These are phyloP conservation scores for Pseudochirops corinnae DNA, from an alignment of 2,797 vertebrate species.

Conservation along the genomic window DNA sequence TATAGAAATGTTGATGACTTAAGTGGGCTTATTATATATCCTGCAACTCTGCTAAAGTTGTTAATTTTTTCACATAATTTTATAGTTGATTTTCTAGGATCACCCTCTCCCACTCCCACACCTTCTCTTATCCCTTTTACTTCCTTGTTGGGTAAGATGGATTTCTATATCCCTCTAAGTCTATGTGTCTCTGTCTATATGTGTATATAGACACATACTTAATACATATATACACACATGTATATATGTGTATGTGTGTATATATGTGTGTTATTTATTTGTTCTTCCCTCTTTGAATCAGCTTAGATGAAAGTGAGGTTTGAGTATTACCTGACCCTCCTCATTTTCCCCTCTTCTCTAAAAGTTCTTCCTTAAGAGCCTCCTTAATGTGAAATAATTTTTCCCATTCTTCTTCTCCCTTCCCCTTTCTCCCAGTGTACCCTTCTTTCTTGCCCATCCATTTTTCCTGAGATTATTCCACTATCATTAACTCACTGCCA, in stretches of 20 bases:
- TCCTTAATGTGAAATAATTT: not conserved
- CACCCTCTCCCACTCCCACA: no score
- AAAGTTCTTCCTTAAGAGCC: not conserved
- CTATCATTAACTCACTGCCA: not conserved
- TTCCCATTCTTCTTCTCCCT: not conserved
- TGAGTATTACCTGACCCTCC: not conserved
- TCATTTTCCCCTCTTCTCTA: not conserved
- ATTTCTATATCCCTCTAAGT: not conserved
- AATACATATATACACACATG: no score
- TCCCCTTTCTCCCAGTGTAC: no score
- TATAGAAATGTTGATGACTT: no score
- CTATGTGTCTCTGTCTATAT: no score
- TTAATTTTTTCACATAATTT: no score
- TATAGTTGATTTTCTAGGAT: no score
- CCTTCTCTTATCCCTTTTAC: no score
- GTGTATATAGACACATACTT: no score
- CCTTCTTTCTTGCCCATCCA: not conserved
- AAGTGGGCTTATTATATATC: no score
- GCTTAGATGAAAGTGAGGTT: not conserved
- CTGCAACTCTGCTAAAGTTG: no score
- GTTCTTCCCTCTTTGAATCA: not conserved
- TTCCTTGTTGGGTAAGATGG: not conserved
- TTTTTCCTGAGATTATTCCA: not conserved
- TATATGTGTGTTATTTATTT: not conserved
- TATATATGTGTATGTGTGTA: no score